Percentiles rank a stretch among this genome's conserved stretches.
phyloP scores from a whole-genome alignment of 2,888 invertebrate genomes.

The Mactromeris polynyma region DNA sequence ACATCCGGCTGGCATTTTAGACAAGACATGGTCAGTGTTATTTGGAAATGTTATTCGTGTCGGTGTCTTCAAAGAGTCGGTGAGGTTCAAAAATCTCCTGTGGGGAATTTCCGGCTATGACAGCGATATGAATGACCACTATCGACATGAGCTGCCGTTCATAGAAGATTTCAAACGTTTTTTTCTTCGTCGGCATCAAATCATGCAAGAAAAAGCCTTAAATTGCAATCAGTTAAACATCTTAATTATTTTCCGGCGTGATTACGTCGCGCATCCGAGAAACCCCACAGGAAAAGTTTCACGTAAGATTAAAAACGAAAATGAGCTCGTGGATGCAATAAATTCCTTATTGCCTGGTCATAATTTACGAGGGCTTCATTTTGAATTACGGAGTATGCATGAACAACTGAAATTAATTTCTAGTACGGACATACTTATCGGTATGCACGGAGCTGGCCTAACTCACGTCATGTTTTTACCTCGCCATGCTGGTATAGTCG shows the following conservation, averaged over 20 bases:
- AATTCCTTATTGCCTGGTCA: constrained; percentile 65
- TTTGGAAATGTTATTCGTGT: constrained; percentile 80
- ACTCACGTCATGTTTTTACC: constrained; percentile 85
- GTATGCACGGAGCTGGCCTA: constrained; percentile 87
- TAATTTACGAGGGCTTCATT: constrained; percentile 74
- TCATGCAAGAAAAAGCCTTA: constrained; percentile 54
- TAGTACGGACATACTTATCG: constrained; percentile 77
- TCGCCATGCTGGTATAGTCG: constrained; percentile 81
- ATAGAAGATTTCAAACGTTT: constrained; percentile 83
- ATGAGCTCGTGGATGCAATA: constrained; percentile 68
- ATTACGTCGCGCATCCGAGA: constrained; percentile 86
- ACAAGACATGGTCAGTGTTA: constrained; percentile 81
- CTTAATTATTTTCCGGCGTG: constrained; percentile 84
- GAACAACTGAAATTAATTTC: constrained; percentile 77
- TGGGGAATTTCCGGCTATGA: constrained; percentile 84
- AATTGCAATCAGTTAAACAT: constrained; percentile 80
- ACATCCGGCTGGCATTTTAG: constrained; percentile 83
- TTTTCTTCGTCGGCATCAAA: constrained; percentile 75
- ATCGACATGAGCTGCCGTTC: constrained; percentile 72
- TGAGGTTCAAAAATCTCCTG: constrained; percentile 73
- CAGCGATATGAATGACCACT: constrained; percentile 80
- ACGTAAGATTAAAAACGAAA: constrained; percentile 85
- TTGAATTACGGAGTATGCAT: constrained; percentile 81
- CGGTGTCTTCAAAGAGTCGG: constrained; percentile 69
- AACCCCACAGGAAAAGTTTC: constrained; percentile 83